A percentile compares a stretch with the other conserved stretches of the same genome.
These are phyloP conservation scores for Chesias legatella DNA, from an alignment of 2,888 invertebrate genomes.

Conservation along the genomic window DNA sequence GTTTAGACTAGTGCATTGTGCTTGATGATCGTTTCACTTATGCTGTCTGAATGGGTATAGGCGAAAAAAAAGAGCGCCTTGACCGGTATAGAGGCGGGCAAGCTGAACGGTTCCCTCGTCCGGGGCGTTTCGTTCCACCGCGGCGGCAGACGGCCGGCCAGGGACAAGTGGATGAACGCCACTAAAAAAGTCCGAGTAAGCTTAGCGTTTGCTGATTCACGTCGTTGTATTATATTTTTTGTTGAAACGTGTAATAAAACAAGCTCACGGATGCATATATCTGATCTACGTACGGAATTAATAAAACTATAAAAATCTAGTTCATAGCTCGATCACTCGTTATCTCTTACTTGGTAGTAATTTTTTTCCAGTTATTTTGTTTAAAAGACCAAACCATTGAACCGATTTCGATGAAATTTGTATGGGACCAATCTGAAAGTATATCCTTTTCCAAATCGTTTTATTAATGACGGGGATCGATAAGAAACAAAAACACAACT, in stretches of 20 bases:
- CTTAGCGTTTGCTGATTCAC: constrained; percentile 33
- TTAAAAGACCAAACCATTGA: no score
- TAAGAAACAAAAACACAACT: no score
- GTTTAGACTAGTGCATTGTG: constrained; percentile 13
- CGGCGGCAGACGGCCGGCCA: constrained; percentile 72
- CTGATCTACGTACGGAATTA: no score
- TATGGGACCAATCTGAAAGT: no score
- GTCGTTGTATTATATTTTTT: constrained; percentile 7
- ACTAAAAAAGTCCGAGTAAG: constrained; percentile 90
- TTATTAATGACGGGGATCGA: no score
- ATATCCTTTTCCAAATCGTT: no score
- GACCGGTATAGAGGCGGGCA: constrained; percentile 83
- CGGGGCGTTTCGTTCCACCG: constrained; percentile 85
- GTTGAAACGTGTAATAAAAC: constrained; percentile 29
- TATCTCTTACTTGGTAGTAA: no score
- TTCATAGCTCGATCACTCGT: no score
- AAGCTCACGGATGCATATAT: no score
- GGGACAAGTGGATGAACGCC: constrained; percentile 84
- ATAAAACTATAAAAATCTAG: no score
- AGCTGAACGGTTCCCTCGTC: constrained; percentile 81
- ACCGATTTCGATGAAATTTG: no score
- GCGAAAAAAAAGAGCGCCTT: constrained; percentile 83
- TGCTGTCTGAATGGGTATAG: constrained; percentile 66
- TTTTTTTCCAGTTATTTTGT: no score
- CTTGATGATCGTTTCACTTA: constrained; percentile 41